phyloP scores from a whole-genome alignment of 2,797 vertebrate genomes.

The Pipistrellus kuhlii region DNA sequence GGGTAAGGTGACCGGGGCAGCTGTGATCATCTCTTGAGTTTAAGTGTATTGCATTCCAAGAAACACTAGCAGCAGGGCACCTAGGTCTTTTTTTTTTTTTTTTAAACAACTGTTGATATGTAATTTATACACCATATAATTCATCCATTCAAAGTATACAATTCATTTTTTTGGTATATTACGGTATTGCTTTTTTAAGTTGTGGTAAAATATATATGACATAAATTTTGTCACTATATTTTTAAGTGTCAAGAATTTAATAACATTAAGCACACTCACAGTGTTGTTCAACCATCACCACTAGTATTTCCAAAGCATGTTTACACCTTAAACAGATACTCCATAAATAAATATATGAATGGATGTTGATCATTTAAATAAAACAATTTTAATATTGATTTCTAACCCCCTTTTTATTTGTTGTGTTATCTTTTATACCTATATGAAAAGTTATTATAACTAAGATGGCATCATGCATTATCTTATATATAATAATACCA shows the following conservation, averaged over 20 bases:
- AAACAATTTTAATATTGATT: background rate
- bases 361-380: background rate
- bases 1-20: background rate
- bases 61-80: background rate
- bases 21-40: background rate
- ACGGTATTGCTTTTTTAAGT: conserved; percentile 8
- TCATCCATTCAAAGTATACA: background rate
- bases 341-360: conserved; percentile 26
- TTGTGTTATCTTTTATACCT: conserved; percentile 14
- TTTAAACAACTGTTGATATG: background rate
- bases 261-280: background rate
- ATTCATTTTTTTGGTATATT: background rate
- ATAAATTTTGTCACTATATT: background rate
- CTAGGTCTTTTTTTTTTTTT: background rate
- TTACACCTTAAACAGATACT: background rate
- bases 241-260: background rate
- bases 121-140: background rate
- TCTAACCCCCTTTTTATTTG: conserved; percentile 28
- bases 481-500: background rate
- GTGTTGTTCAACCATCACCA: background rate
- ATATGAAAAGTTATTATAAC: conserved; percentile 37
- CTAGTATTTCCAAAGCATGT: conserved; percentile 26
- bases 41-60: background rate
- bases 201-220: background rate
- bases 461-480: background rate